phyloP scores from a whole-genome alignment of 1,140 invertebrate species.

The Schlechtendalia chinensis region DNA sequence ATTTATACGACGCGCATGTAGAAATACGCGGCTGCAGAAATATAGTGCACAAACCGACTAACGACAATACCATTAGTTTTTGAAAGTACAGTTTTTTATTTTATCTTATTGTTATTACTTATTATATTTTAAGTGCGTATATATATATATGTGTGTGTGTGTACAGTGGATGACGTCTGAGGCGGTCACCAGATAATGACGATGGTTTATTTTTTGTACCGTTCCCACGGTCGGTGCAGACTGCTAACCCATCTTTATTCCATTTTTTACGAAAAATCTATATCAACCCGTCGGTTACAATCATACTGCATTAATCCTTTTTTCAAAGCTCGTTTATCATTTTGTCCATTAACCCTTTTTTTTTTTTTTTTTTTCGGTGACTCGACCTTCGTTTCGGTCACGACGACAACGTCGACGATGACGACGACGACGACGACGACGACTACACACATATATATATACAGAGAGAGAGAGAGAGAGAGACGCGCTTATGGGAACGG shows the following conservation, averaged over 20 bases:
- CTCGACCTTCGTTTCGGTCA: slow-evolving; percentile 46
- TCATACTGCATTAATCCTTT: slow-evolving; percentile 34
- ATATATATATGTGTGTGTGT: not conserved
- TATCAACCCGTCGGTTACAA: slow-evolving; percentile 45
- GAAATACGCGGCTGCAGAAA: not conserved
- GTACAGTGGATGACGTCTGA: slow-evolving; percentile 16
- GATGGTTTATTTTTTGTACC: slow-evolving; percentile 6
- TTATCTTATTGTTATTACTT: slow-evolving; percentile 45
- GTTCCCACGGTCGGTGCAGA: slow-evolving; percentile 46
- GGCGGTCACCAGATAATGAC: slow-evolving; percentile 45
- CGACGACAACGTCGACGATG: not conserved
- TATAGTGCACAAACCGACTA: slow-evolving; percentile 41
- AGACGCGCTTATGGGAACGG: slow-evolving; percentile 33
- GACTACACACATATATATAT: no score
- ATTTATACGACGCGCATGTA: no score
- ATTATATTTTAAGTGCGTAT: slow-evolving; percentile 45
- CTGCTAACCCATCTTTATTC: slow-evolving; percentile 48
- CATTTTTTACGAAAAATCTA: slow-evolving; percentile 49
- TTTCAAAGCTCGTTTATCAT: slow-evolving; percentile 49
- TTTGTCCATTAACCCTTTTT: slow-evolving; percentile 48
- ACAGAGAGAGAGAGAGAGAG: no score
- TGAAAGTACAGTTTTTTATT: slow-evolving; percentile 16
- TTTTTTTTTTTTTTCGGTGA: not conserved
- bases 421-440: no score
- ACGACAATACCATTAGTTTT: slow-evolving; percentile 45